Evolutionary conservation across 2,113 vertebrate genomes (phyloP), one percentile per base, ranked within the genome.

Genomic region (Anolis carolinensis): DNA sequence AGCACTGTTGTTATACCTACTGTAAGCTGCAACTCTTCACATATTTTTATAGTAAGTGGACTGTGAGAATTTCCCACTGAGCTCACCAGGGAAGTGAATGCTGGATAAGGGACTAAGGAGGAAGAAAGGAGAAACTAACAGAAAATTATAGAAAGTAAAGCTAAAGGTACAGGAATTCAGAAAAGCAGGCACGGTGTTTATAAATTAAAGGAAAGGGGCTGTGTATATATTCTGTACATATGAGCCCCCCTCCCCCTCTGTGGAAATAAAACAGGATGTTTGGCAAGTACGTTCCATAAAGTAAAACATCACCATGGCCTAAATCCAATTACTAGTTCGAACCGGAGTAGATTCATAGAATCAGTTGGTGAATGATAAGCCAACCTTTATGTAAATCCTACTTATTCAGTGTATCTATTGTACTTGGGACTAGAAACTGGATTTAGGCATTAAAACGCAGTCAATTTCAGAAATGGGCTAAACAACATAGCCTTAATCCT

Each of bases 51-150:
- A 59, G 11, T 59, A 59, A 59, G 55, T 59, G 52, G 5, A 55
- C 10, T 55, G 89, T 63, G 78, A 74, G 20, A 30, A 11, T 32
- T 32, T 50, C 80, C 79, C 32, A 34, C 67, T 0, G 21, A n/a
- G 75, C 34, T 87, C 86, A 80, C 82, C 82, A 0, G 1, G 16
- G 68, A 79, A 89, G 74, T 16, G 67, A 83, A 44, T 81, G 9
- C 80, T 14, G 84, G 59, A 20, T 52, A n/a, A 55, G 10, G 7
- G 68, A 75, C 70, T 71, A 21, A 39, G 72, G 21, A 52, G 18
- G 89, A 88, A 89, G n/a, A 72, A 59, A 59, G 30, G 48, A 88
- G 87, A 77, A 68, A 81, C 0, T 2, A 79, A 36, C 80, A 90
- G 71, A 7, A 85, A 34, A 2, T 9, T 3, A 2, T 63, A 5